These are phyloP conservation scores for Euthynnus affinis DNA, from an alignment of 2,797 vertebrate genomes.

Conservation along the genomic window DNA sequence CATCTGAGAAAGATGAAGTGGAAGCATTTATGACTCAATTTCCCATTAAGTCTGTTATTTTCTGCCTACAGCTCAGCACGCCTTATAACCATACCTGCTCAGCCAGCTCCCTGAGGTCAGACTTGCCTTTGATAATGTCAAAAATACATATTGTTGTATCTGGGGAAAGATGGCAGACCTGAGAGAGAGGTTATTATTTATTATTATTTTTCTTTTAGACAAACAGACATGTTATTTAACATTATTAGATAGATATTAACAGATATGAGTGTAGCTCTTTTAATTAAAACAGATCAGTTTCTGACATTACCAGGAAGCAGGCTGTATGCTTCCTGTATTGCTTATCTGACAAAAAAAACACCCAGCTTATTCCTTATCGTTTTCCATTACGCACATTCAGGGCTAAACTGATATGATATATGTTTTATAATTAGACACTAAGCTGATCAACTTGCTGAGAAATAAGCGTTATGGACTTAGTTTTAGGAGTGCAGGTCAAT, in stretches of 20 bases:
- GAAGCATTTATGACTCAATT: background rate
- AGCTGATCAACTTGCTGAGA: background rate
- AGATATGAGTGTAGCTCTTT: background rate
- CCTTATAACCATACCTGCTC: background rate
- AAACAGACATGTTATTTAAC: background rate
- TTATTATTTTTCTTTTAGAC: background rate
- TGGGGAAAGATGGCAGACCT: background rate
- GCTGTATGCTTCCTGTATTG: background rate
- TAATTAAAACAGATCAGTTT: background rate
- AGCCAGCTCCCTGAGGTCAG: background rate
- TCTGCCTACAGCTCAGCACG: background rate
- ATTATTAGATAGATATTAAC: background rate
- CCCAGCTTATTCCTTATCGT: background rate
- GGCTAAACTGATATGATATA: background rate
- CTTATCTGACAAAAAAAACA: conserved; percentile 18
- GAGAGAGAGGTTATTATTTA: accelerated
- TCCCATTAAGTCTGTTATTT: background rate
- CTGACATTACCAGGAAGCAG: background rate
- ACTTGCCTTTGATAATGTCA: background rate
- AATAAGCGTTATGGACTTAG: background rate
- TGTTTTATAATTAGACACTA: background rate
- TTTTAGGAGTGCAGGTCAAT: too few relatives aligned
- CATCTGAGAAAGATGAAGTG: too few relatives aligned
- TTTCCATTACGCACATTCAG: background rate
- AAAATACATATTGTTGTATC: background rate